Evolutionary conservation across 2,113 vertebrate species (phyloP), one percentile per base, ranked within the genome.

Genomic region (Hypanus sabinus): DNA sequence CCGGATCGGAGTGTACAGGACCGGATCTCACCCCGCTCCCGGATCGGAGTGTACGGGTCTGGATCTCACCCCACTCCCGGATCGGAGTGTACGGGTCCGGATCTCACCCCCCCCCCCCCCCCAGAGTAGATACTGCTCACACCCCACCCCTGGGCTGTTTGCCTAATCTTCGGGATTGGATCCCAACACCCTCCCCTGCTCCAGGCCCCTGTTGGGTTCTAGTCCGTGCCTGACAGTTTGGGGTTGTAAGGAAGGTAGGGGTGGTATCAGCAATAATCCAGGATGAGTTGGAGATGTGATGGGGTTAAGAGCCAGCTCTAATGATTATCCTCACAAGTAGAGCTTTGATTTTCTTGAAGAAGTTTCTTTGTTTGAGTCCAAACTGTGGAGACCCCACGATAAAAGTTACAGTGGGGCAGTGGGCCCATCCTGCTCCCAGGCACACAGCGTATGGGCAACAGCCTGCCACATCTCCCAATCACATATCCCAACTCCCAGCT

Each of bases 291-390:
- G 30, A 2, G 65, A 18, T 22, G 22, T 0, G n/a, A 5, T 12
- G 11, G 57, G 94, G 80, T 80, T 94, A 94, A 94, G 95, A 95
- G 95, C 96, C 96, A 96, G 96, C 96, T 97, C 96, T 96, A 95
- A 95, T 94, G 95, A 97, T 96, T 95, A 95, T 93, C 96, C 96
- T 95, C 38, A 71, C 95, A 95, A 95, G 85, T 95, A 95, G 96
- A 95, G 93, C 94, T n/a, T n/a, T 94, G 95, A 80, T 94, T 22
- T 27, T 92, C 94, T 94, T 94, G 60, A 33, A 27, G 22, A 22
- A 94, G 95, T 94, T 95, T 96, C 94, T 94, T 94, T 94, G 94
- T 94, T 46, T 94, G 94, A 0, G 95, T 94, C 33, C 10, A 33
- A 24, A 24, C 24, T 80, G n/a, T 79, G 76, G 76, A 14, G 11